phyloP scores from a whole-genome alignment of 1,140 invertebrate species.

The Dreissena rostriformis region DNA sequence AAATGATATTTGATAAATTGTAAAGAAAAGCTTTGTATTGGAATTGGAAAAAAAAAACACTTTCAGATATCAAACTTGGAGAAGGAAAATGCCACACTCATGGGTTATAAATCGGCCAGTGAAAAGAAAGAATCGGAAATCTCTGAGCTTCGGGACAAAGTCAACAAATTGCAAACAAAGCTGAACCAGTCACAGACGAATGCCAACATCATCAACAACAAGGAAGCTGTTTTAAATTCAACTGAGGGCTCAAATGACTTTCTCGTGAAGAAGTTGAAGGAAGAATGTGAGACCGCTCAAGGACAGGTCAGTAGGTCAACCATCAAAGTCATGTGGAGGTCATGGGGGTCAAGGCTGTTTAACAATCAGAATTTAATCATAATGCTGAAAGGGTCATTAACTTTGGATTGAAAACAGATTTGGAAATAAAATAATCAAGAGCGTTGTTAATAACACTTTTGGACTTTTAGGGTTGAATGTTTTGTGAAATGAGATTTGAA shows the following conservation, averaged over 20 bases:
- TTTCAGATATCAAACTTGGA: slow-evolving; percentile 69
- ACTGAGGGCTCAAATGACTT: slow-evolving; percentile 13
- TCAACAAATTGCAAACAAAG: slow-evolving; percentile 59
- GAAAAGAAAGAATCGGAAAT: slow-evolving; percentile 64
- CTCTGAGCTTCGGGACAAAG: slow-evolving; percentile 56
- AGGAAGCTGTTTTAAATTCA: slow-evolving; percentile 11
- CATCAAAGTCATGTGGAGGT: no score
- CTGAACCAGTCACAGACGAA: slow-evolving; percentile 46
- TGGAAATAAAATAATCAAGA: no score
- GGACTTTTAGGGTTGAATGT: no score
- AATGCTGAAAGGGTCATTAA: no score
- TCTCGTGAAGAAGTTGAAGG: slow-evolving; percentile 63
- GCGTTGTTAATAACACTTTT: no score
- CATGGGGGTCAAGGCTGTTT: no score
- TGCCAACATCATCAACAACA: slow-evolving; percentile 56
- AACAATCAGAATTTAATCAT: no score
- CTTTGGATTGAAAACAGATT: no score
- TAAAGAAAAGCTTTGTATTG: no score
- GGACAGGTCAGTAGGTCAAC: slow-evolving; percentile 85
- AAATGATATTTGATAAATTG: no score
- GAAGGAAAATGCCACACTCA: slow-evolving; percentile 66
- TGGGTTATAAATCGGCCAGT: slow-evolving; percentile 57
- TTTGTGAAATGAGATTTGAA: no score
- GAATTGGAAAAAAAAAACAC: neutral
- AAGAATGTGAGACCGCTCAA: slow-evolving; percentile 69